Evolutionary conservation across 1,140 invertebrate species (phyloP), one percentile per base, ranked within the genome.

Genomic region (Papilio polyxenes): DNA sequence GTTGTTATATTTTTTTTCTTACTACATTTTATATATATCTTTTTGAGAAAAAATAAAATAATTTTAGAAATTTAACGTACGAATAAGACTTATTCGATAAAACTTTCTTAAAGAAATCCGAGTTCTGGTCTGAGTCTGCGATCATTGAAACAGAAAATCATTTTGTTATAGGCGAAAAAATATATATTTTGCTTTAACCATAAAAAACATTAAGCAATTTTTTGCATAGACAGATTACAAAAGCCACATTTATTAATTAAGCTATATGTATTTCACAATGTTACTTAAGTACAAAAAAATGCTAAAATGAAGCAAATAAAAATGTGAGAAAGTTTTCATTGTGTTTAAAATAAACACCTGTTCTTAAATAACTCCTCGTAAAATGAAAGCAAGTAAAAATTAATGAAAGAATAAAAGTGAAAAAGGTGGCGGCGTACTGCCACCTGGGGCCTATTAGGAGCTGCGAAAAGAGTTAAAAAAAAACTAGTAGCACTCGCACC

Each of bases 351-450:
- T 65, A 65, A 65, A 72, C 65, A 72, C 65, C 31, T 72, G 65
- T 72, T 72, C 65, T 72, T 72, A 37, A 72, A 72, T 72, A 37
- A 72, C 65, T 72, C 13, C 13, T 72, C 23, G 65, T 72, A 72
- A 72, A 72, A 72, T 72, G 48, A 56, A 77, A 77, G 75, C 20
- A 77, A 77, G 75, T 51, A 77, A 75, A 75, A 77, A 77, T 51
- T 77, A 77, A 77, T 77, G 75, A 77, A 69, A 56, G 53, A 65
- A 72, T 81, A 53, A 85, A 83, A 82, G 80, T 81, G 69, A 83
- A 82, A 85, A 85, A 85, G 49, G 80, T 83, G 81, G 65, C 79
- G 72, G 75, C 83, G 48, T 77, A 23, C 69, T 80, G 77, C 76
- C 79, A 80, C 80, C 82, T 83, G 82, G 75, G 75, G 75, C 75